phyloP scores from a whole-genome alignment of 2,888 invertebrate species.

The Herminia tarsipennalis region DNA sequence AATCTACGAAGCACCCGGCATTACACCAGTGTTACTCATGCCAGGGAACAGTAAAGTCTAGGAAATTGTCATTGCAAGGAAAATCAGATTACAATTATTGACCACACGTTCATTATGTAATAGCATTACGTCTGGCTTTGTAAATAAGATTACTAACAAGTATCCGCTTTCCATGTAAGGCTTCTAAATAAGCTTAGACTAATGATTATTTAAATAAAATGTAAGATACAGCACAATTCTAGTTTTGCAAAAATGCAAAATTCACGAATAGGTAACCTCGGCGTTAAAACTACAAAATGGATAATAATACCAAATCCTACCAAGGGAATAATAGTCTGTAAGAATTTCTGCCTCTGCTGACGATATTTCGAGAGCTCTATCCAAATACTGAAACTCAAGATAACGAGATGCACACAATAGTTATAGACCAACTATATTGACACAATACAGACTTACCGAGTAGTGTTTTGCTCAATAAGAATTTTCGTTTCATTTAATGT shows the following conservation, averaged over 20 bases:
- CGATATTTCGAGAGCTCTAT: slow-evolving; percentile 50
- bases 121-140: slow-evolving; percentile 43
- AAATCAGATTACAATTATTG: slow-evolving; percentile 46
- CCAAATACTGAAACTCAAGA: slow-evolving; percentile 64
- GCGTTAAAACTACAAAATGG: slow-evolving; percentile 6
- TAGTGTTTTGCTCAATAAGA: slow-evolving; percentile 26
- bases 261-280: not conserved
- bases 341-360: slow-evolving; percentile 40
- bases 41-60: slow-evolving; percentile 9
- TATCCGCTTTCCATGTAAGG: slow-evolving; percentile 48
- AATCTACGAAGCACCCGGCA: slow-evolving; percentile 32
- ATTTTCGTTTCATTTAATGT: slow-evolving; percentile 20
- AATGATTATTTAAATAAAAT: slow-evolving; percentile 22
- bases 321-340: slow-evolving; percentile 28
- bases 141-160: slow-evolving; percentile 57
- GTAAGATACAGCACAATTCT: too few species aligned
- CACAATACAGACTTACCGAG: slow-evolving; percentile 42
- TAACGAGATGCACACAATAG: slow-evolving; percentile 73
- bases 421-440: slow-evolving; percentile 49
- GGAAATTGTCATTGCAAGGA: slow-evolving; percentile 12
- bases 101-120: slow-evolving; percentile 42
- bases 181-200: slow-evolving; percentile 46
- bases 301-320: slow-evolving; percentile 19
- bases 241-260: not conserved
- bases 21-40: not conserved